Percentiles rank a stretch among this genome's conserved stretches.
Evolutionary conservation across 2,113 vertebrate genomes (phyloP).

Genomic region (Natator depressus): DNA sequence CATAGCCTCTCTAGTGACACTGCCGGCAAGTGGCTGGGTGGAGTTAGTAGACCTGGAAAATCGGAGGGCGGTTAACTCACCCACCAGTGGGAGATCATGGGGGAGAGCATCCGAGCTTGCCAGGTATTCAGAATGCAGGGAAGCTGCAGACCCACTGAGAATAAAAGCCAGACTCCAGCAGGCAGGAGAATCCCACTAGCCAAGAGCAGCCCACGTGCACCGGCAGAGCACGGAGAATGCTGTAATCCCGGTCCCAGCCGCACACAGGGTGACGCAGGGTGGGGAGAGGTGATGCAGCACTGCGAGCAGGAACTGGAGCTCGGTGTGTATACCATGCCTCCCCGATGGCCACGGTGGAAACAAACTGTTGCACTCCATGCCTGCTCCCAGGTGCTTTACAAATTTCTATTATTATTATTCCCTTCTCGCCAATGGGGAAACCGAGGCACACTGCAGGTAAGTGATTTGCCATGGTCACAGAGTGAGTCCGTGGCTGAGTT

Average conservation of each 20-base stretch:
- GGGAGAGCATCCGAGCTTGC: not conserved
- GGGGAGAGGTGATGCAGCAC: not conserved
- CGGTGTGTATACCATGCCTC: not conserved
- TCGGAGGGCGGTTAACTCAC: not conserved
- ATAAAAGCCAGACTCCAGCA: not conserved
- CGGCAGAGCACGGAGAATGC: not conserved
- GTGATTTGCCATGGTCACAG: not conserved
- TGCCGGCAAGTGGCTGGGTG: not conserved
- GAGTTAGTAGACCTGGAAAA: not conserved
- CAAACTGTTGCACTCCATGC: not conserved
- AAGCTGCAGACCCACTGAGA: not conserved
- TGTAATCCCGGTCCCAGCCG: not conserved
- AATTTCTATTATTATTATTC: not conserved
- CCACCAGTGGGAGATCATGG: not conserved
- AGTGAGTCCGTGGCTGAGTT: not conserved
- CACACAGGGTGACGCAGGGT: not conserved
- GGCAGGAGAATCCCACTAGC: not conserved
- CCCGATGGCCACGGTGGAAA: not conserved
- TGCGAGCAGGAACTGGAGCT: not conserved
- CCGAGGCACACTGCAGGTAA: not conserved
- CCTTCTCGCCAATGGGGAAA: not conserved
- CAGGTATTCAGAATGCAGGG: not conserved
- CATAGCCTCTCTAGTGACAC: not conserved
- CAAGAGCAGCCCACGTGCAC: not conserved
- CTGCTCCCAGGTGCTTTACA: not conserved